A percentile compares a stretch with the other conserved stretches of the same genome.
These are phyloP conservation scores for Rotaria socialis DNA, from an alignment of 2,888 invertebrate species.

Conservation along the genomic window DNA sequence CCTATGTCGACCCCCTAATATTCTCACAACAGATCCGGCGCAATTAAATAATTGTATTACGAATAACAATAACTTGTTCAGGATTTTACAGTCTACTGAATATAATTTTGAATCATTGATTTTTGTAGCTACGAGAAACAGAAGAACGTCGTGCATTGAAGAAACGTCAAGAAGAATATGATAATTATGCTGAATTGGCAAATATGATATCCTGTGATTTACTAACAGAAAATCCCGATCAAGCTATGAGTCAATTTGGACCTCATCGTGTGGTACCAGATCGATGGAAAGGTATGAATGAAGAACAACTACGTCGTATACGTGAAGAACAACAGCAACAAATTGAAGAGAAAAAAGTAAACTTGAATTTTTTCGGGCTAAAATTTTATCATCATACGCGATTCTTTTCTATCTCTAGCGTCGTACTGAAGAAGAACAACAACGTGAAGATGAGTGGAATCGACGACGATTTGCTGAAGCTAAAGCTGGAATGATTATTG, in stretches of 20 bases:
- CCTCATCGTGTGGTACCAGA: constrained; percentile 64
- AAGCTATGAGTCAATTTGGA: constrained; percentile 68
- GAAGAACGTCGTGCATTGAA: constrained; percentile 61
- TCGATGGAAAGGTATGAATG: constrained; percentile 74
- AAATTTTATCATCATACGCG: not conserved
- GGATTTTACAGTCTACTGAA: too few species aligned
- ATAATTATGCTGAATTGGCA: constrained; percentile 67
- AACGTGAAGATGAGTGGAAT: constrained; percentile 71
- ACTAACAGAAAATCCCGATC: constrained; percentile 77
- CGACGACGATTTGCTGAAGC: constrained; percentile 67
- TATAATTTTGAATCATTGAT: not conserved
- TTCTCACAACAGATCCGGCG: not conserved
- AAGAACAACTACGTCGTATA: constrained; percentile 71
- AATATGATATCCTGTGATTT: constrained; percentile 63
- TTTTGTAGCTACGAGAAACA: constrained; percentile 59
- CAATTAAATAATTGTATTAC: constrained; percentile 41
- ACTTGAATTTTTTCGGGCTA: not conserved
- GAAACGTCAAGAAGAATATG: constrained; percentile 66
- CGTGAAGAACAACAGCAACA: constrained; percentile 67
- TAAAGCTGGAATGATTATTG: constrained; percentile 67
- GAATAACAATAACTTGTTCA: too few species aligned
- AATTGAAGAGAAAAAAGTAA: constrained; percentile 69
- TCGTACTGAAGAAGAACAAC: constrained; percentile 66
- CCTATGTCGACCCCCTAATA: too few species aligned
- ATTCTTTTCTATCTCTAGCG: constrained; percentile 40